A percentile compares a stretch with the other conserved stretches of the same genome.
Conservation (phyloP, 1,140 invertebrate genomes). For the Pteromalus puparum region DNA sequence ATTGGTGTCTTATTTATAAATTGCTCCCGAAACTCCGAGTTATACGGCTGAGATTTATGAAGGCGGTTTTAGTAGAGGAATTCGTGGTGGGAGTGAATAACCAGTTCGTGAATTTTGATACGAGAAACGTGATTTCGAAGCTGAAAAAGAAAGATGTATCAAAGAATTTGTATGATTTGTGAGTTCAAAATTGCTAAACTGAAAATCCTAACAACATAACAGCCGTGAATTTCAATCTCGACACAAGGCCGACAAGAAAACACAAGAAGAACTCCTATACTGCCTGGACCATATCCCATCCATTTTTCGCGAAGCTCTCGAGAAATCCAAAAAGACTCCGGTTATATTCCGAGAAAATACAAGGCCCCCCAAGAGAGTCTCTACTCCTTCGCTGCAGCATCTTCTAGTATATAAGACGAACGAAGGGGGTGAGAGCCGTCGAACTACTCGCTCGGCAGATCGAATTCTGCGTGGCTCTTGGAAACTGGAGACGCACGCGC, state of each 20-base stretch:
- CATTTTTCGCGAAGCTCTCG: not conserved
- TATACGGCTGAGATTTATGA: not conserved
- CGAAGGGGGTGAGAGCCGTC: constrained; percentile 49
- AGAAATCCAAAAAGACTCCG: not conserved
- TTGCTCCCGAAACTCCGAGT: constrained; percentile 18
- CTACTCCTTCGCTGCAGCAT: not conserved
- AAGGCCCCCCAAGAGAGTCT: not conserved
- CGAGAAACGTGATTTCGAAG: too few relatives aligned
- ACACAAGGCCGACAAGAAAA: not conserved
- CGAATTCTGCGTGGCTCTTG: constrained; percentile 31
- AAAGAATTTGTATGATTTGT: too few relatives aligned
- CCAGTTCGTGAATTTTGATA: too few relatives aligned
- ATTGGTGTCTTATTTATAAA: not conserved
- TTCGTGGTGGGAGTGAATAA: not conserved
- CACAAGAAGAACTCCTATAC: not conserved
- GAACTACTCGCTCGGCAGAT: constrained; percentile 22
- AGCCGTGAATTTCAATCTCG: not conserved
- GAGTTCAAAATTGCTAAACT: not conserved
- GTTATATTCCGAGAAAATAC: constrained; percentile 29
- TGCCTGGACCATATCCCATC: constrained; percentile 20
- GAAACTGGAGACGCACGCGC: constrained; percentile 44
- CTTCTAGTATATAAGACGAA: constrained; percentile 5
- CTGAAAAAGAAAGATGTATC: too few relatives aligned
- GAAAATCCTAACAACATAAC: not conserved
- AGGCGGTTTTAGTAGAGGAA: not conserved